Evolutionary conservation across 30 jellyfish, hydroid and myxozoan genomes (phyloP), one percentile per base, ranked within the genome.

Genomic region (Aurelia sp.): DNA sequence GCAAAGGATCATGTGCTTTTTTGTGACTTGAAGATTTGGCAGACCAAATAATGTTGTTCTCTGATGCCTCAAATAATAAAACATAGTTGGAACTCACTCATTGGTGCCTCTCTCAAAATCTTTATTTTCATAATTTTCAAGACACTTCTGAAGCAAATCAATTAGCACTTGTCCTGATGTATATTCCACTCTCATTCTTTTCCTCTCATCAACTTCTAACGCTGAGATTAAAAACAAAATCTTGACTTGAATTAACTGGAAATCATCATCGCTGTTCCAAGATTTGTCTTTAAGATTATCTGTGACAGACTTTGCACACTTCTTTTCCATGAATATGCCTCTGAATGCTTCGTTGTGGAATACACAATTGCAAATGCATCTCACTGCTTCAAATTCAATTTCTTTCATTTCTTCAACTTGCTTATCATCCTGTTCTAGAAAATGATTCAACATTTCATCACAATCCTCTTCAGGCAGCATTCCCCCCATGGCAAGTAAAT

Each of bases 191-290:
- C 87, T 40, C 97, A 92, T 92, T 37, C 13, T 63, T 3, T 48
- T 64, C n/a, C 97, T 62, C 51, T 76, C 95, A 13, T 59, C 65
- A 30, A 55, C 40, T 57, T 92, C 98, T 58, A 87, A 63, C 7
- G 98, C 98, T 11, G 98, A 92, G 76, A 92, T 81, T 50, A 92
- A 71, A 68, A 92, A 92, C 63, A 92, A 73, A 6, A 87, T 62
- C 50, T 96, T 89, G 58, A 88, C 64, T 37, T 68, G 59, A 27
- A 82, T 47, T 27, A 62, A 76, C 1, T 17, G 22, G 15, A 22
- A 5, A 13, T 66, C 72, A 37, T 35, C 50, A 20, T 72, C 66
- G 27, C 15, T 3, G 47, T 63, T 66, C 30, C 23, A 51, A 18
- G 84, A 27, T 47, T 27, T 41, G 15, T 70, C 62, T 13, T 71